Evolutionary conservation across 2,113 vertebrate genomes (phyloP).

Genomic region (Cygnus buccinator): DNA sequence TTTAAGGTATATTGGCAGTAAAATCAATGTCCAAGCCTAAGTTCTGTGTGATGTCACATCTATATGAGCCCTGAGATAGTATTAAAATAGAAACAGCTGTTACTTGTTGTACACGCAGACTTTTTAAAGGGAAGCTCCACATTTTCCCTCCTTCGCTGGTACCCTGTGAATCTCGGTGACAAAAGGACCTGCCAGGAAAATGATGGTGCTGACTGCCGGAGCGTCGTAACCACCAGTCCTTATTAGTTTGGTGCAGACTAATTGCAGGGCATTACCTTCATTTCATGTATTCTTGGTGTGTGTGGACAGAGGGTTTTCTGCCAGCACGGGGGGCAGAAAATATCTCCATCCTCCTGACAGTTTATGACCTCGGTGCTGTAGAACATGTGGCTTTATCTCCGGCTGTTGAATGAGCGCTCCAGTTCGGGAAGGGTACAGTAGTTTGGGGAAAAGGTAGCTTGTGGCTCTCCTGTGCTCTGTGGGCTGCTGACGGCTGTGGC

Average conservation of each 20-base stretch:
- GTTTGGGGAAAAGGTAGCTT: background rate
- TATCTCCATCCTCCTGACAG: background rate
- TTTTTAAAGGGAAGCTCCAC: slow-evolving; percentile 9
- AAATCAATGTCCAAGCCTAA: slow-evolving; percentile 62
- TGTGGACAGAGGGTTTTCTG: background rate
- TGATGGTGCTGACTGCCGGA: background rate
- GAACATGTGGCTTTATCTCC: background rate
- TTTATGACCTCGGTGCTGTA: background rate
- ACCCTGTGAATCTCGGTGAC: background rate
- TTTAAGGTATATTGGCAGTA: slow-evolving; percentile 73
- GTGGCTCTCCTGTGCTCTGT: background rate
- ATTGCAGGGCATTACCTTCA: background rate
- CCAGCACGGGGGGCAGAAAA: background rate
- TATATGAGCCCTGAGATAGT: slow-evolving; percentile 59
- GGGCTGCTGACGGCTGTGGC: background rate
- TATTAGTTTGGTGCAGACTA: background rate
- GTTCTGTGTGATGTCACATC: slow-evolving; percentile 71
- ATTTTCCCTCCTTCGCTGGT: background rate
- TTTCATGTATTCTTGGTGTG: background rate
- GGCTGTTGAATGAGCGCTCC: background rate
- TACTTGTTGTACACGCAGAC: slow-evolving; percentile 53
- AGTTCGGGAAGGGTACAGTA: background rate
- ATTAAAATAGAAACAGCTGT: slow-evolving; percentile 75
- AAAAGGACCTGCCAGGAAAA: slow-evolving; percentile 21
- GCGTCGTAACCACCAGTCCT: background rate